Evolutionary conservation across 1,140 invertebrate species (phyloP).

Genomic region (Sweltsa coloradensis): DNA sequence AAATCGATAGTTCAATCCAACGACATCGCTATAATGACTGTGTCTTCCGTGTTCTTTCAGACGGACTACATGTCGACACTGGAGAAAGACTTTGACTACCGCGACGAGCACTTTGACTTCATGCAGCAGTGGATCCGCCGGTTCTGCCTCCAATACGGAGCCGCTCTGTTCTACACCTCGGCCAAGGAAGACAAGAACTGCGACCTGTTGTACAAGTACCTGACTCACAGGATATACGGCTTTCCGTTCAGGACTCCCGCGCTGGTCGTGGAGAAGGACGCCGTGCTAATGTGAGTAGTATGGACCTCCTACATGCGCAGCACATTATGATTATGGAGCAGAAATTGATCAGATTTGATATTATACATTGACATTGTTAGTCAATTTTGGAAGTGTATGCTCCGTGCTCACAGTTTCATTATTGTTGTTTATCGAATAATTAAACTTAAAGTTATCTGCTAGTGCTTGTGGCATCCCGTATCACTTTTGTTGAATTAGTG

Average conservation of each 20-base stretch:
- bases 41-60: slow-evolving; percentile 41
- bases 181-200: slow-evolving; percentile 99
- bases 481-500: too few relatives aligned
- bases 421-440: too few relatives aligned
- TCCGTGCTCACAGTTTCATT: too few relatives aligned
- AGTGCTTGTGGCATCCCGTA: too few relatives aligned
- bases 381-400: too few relatives aligned
- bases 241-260: slow-evolving; percentile 92
- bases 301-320: too few relatives aligned
- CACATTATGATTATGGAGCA: too few relatives aligned
- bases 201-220: slow-evolving; percentile 96
- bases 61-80: slow-evolving; percentile 94
- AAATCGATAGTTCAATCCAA: too few relatives aligned
- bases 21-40: too few relatives aligned
- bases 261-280: slow-evolving; percentile 96
- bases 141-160: slow-evolving; percentile 95
- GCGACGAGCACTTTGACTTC: slow-evolving; percentile 97
- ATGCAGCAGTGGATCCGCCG: slow-evolving; percentile 96
- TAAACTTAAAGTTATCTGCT: too few relatives aligned
- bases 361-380: too few relatives aligned
- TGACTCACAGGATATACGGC: slow-evolving; percentile 94
- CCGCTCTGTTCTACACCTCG: slow-evolving; percentile 93
- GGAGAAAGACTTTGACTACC: slow-evolving; percentile 83
- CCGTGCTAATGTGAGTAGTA: slow-evolving; percentile 92
- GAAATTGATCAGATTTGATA: too few relatives aligned